Evolutionary conservation across 1,140 invertebrate genomes (phyloP), one percentile per base, ranked within the genome.

Genomic region (Pseudomyrmex gracilis): DNA sequence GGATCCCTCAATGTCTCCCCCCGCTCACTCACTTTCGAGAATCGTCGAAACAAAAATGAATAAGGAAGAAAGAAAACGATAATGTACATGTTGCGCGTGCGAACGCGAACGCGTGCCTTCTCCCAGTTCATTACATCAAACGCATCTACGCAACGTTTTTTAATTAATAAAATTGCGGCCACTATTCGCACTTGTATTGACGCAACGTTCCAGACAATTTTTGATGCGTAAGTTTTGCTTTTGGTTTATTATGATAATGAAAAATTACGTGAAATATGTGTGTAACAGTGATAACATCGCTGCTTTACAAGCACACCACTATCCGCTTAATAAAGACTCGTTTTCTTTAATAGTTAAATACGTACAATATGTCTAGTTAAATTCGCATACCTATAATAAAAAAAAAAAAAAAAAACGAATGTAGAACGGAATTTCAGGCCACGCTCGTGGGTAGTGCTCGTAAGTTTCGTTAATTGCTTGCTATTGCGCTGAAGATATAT

Each of bases 71-170:
- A 74, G 82, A 88, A 88, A 90, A 51, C 49, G 49, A 89, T 86
- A 89, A 89, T 34, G 1, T 5, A 34, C 34, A n/a, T n/a, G n/a
- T 88, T 87, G 84, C 90, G 90, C 91, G 91, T 93, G 93, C 93
- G 92, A 93, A 93, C 90, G 87, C 82, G 83, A 63, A 60, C 57
- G 68, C 85, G 84, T 84, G 82, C 85, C 82, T 88, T 90, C 91
- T 93, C 93, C 91, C 92, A 93, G 78, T 92, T 91, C 84, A 82
- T 87, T 82, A 85, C 24, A 34, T 34, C 34, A 20, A 68, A 88
- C 82, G 80, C 76, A 34, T n/a, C 34, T 15, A 34, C 66, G 76
- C 66, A 71, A 71, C 43, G 55, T 49, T 70, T 5, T 68, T 55
- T 87, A 83, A 83, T 73, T 74, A 74, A 63, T 83, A 66, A 53